Conservation (phyloP, 2,113 vertebrate genomes). For the Oceanodroma tethys region DNA sequence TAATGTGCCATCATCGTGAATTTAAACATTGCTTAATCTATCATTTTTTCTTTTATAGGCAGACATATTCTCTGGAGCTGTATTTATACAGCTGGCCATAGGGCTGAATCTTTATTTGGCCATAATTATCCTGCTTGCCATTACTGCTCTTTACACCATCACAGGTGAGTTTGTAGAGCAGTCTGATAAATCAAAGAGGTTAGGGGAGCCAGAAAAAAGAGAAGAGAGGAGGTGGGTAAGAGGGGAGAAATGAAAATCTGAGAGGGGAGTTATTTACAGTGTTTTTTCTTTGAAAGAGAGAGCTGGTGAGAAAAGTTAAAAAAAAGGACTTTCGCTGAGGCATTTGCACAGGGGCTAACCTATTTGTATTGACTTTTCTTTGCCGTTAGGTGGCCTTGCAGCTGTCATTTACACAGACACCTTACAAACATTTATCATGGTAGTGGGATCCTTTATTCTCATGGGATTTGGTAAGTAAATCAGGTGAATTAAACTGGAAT, state of each 20-base stretch:
- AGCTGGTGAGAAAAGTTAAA: neutral
- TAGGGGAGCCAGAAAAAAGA: neutral
- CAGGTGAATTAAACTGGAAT: neutral
- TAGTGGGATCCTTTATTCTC: slow-evolving; percentile 90
- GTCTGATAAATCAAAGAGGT: neutral
- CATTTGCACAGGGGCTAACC: neutral
- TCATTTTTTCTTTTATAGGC: slow-evolving; percentile 72
- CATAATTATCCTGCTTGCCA: slow-evolving; percentile 81
- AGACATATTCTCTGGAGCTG: slow-evolving; percentile 92
- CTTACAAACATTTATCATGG: slow-evolving; percentile 91
- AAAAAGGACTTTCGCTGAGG: neutral
- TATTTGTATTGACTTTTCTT: neutral
- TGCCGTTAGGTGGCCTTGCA: slow-evolving; percentile 83
- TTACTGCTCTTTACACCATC: slow-evolving; percentile 91
- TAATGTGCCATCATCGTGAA: neutral
- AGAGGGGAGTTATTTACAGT: neutral
- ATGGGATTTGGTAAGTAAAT: slow-evolving; percentile 88
- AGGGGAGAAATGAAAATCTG: neutral
- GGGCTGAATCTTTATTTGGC: slow-evolving; percentile 90
- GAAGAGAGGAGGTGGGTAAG: neutral
- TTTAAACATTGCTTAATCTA: neutral
- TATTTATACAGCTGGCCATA: slow-evolving; percentile 91
- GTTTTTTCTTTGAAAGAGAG: neutral
- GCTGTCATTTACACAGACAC: slow-evolving; percentile 98
- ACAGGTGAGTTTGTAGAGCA: slow-evolving; percentile 79